Evolutionary conservation across 1,140 invertebrate genomes (phyloP), one percentile per base, ranked within the genome.

Genomic region (Zaprionus camerounensis): DNA sequence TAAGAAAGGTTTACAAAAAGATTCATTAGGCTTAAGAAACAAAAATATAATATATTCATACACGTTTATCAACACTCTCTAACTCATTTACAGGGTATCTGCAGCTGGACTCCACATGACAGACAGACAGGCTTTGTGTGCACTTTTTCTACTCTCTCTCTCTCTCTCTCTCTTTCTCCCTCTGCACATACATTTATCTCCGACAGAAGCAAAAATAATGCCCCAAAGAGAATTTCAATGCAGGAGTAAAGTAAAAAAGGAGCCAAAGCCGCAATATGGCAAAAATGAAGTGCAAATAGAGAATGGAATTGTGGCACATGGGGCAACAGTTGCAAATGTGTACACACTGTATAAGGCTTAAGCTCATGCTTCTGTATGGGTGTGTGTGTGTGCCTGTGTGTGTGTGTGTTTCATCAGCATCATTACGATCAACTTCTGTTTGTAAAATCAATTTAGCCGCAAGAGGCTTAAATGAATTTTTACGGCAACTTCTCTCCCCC

Each of bases 391-490:
- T 15, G 36, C 9, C 17, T 28, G 26, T 28, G 7, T 7, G 28
- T 9, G 1, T 31, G 12, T 20, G 17, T 41, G 22, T 59, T 36
- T 13, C 26, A 20, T 20, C 34, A 44, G n/a, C 64, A 24, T 20
- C 24, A 31, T 49, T 57, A 56, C 26, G 53, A 65, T 65, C 38
- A 57, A 20, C 12, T 41, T 36, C 57, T 34, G 28, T 57, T 24
- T 57, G 66, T 65, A 13, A 73, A 58, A 61, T 68, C 56, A 61
- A 73, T 68, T 73, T 55, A 34, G 46, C 22, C 28, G 4, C 46
- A 53, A 63, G 59, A 22, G 59, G 59, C 58, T 70, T 55, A 68
- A 68, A 68, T 55, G 26, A 57, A 68, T 56, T 73, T 61, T 24
- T 46, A 20, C n/a, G 46, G 34, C 26, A 17, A 26, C 17, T 22